Evolutionary conservation across 2,888 invertebrate genomes (phyloP).

Genomic region (Temnothorax ravouxi): DNA sequence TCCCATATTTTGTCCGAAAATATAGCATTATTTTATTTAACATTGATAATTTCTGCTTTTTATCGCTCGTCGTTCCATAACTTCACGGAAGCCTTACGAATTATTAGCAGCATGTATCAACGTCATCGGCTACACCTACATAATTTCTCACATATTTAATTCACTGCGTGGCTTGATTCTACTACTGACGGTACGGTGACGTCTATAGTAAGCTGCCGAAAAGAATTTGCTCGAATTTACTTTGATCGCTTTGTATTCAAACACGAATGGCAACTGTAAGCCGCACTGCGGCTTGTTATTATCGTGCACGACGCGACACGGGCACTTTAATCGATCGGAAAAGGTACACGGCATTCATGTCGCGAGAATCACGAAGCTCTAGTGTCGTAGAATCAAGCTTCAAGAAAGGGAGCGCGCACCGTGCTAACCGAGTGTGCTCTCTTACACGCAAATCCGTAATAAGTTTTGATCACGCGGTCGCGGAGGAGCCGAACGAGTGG

Average conservation of each 20-base stretch:
- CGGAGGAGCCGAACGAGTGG: constrained; percentile 46
- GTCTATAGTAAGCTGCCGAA: constrained; percentile 5
- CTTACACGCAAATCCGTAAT: constrained; percentile 53
- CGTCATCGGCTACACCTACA: background rate
- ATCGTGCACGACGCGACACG: constrained; percentile 16
- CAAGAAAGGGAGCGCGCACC: constrained; percentile 50
- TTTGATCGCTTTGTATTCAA: constrained; percentile 18
- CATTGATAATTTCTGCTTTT: constrained; percentile 3
- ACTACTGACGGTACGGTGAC: background rate
- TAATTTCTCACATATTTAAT: background rate
- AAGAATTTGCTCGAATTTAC: constrained; percentile 10
- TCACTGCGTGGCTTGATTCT: constrained; percentile 41
- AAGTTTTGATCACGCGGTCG: background rate
- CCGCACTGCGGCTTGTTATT: constrained; percentile 41
- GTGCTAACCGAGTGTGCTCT: constrained; percentile 47
- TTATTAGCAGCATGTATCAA: constrained; percentile 19
- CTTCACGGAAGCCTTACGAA: constrained; percentile 13
- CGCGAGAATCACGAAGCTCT: constrained; percentile 36
- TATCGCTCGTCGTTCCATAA: background rate
- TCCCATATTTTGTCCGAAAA: background rate
- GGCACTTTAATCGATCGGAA: constrained; percentile 41
- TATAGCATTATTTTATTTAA: background rate
- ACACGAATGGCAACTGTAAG: background rate
- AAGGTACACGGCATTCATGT: constrained; percentile 19
- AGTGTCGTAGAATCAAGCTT: constrained; percentile 66